Evolutionary conservation across 2,888 invertebrate genomes (phyloP), one percentile per base, ranked within the genome.

Genomic region (Drosophila differens): DNA sequence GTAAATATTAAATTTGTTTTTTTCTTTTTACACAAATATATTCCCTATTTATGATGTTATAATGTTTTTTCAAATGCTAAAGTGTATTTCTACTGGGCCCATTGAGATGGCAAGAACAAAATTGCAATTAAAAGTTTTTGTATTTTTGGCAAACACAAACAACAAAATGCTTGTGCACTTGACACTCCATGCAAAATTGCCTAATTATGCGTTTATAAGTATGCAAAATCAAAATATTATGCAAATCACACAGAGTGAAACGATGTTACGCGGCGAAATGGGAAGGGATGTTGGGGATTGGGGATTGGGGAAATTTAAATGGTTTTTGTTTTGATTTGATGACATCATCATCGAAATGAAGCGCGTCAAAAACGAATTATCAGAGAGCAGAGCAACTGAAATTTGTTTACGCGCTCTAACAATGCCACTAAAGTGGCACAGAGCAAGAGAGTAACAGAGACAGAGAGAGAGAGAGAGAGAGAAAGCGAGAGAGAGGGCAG

Each of bases 301-400:
- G 25, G 22, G 41, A 41, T 28, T 60, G 65, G 44, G 51, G 58
- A 63, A 75, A 75, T 70, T 87, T 78, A 72, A 83, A 82, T 71
- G 86, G 61, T 83, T 83, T 83, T 81, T 82, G 83, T 78, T 88
- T 78, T 85, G 83, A 85, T 80, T 85, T 83, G 73, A 80, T 88
- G 88, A 88, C 85, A 85, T 88, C 85, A 88, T 85, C 85, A 85
- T 83, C 70, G 66, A 67, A 60, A 61, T 59, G 70, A 61, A 64
- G 30, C 76, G 85, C 81, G 81, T 85, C 79, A 85, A 85, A 88
- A 83, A 73, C 78, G 73, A 85, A 88, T 85, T 88, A 88, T 83
- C 76, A 68, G 65, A 55, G 55, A 70, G 67, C 49, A 54, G 52
- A 51, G 52, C 55, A 70, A 58, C 49, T 59, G 68, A 85, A 75